These are phyloP conservation scores for Apocrypta bakeri DNA, from an alignment of 1,140 invertebrate genomes.

Conservation along the genomic window DNA sequence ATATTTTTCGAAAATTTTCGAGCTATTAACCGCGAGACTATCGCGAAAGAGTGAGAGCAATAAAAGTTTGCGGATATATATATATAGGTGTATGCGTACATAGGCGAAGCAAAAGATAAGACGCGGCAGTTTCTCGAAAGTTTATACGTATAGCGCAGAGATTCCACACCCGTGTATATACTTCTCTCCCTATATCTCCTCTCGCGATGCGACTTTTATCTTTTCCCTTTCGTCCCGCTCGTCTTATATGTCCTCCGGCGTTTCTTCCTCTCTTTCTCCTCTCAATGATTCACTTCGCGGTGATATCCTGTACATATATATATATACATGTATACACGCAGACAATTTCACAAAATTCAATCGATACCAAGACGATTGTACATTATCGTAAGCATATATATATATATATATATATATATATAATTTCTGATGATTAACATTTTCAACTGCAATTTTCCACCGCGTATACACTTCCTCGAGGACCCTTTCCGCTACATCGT, in stretches of 20 bases:
- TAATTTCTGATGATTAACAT: constrained; percentile 46
- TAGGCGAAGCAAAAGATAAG: no score
- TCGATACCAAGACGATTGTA: no score
- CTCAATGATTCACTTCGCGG: constrained; percentile 14
- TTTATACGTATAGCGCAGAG: background rate
- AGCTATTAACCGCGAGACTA: background rate
- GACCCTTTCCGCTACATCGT: constrained; percentile 9
- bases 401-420: background rate
- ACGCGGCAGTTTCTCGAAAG: constrained; percentile 11
- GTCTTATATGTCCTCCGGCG: background rate
- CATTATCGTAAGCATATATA: no score
- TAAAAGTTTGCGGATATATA: constrained; percentile 21
- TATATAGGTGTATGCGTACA: no score
- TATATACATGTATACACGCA: background rate
- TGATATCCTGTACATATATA: no score
- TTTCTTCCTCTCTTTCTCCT: background rate
- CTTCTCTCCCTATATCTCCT: background rate
- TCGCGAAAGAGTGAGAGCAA: background rate
- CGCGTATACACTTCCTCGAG: constrained; percentile 13
- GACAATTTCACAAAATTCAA: background rate
- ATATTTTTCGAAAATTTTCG: background rate
- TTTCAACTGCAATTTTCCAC: constrained; percentile 41
- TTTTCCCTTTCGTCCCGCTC: background rate
- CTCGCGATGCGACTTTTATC: constrained; percentile 1
- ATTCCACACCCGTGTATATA: constrained; percentile 18